phyloP scores from a whole-genome alignment of 2,888 invertebrate genomes.

The Xiphydria camelus region DNA sequence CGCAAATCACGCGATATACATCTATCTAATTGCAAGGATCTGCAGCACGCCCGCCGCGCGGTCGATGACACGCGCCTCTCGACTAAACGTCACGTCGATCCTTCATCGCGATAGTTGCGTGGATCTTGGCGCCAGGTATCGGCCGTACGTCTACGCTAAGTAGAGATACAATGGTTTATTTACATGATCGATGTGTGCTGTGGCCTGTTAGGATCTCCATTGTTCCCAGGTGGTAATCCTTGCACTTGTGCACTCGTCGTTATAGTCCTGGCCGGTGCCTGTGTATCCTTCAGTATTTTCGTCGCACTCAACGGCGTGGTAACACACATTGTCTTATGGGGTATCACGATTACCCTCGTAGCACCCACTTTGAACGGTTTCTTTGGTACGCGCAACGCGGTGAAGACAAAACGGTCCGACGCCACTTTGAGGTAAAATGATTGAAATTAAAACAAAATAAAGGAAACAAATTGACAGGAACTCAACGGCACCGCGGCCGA shows the following conservation, averaged over 20 bases:
- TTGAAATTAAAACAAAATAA: background rate
- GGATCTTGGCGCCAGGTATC: background rate
- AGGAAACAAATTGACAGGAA: background rate
- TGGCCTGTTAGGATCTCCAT: slow-evolving; percentile 34
- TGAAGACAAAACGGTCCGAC: slow-evolving; percentile 4
- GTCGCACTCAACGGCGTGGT: slow-evolving; percentile 48
- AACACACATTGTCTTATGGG: slow-evolving; percentile 46
- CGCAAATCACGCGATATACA: too few relatives aligned
- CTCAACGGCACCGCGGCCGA: background rate
- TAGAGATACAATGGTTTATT: slow-evolving; percentile 33
- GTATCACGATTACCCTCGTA: slow-evolving; percentile 1
- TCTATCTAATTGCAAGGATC: too few relatives aligned
- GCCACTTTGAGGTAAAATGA: background rate
- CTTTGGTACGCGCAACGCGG: slow-evolving; percentile 1
- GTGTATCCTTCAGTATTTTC: slow-evolving; percentile 50
- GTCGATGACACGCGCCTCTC: too few relatives aligned
- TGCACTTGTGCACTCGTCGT: slow-evolving; percentile 38
- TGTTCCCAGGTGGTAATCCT: slow-evolving; percentile 33
- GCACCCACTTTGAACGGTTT: slow-evolving; percentile 1
- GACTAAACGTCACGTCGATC: too few relatives aligned
- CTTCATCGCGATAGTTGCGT: too few relatives aligned
- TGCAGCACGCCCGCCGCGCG: too few relatives aligned
- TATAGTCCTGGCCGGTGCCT: slow-evolving; percentile 37
- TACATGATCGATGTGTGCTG: slow-evolving; percentile 55
- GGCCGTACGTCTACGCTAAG: background rate